phyloP scores from a whole-genome alignment of 2,888 invertebrate species.

The Andrena trimmerana region DNA sequence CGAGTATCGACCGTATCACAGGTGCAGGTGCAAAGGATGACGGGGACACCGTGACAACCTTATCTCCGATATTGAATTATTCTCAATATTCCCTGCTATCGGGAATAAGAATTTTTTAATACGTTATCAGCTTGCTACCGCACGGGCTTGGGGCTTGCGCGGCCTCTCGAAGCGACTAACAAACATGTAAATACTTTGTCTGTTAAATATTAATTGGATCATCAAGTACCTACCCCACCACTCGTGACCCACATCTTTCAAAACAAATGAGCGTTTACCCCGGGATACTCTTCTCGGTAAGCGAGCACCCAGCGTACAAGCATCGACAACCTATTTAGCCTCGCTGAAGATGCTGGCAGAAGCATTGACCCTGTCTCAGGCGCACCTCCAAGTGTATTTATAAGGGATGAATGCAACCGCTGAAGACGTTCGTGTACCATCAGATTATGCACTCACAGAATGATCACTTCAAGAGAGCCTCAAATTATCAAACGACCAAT shows the following conservation, averaged over 20 bases:
- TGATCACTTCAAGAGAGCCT: too few species aligned
- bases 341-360: background rate
- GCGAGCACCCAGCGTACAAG: background rate
- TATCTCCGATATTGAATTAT: conserved; percentile 23
- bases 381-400: background rate
- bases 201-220: conserved; percentile 8
- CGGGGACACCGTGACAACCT: background rate
- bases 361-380: conserved; percentile 6
- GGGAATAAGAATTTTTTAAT: conserved; percentile 23
- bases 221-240: background rate
- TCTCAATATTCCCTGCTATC: background rate
- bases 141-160: background rate
- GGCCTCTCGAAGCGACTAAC: background rate
- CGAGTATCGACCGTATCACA: background rate
- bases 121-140: background rate
- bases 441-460: too few species aligned
- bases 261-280: conserved; percentile 3
- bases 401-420: background rate
- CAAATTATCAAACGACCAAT: too few species aligned
- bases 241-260: background rate
- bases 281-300: background rate
- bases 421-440: too few species aligned
- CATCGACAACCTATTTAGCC: background rate
- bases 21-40: background rate
- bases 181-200: conserved; percentile 3